Conservation (phyloP, 2,113 vertebrate genomes). For the Salvelinus namaycush region DNA sequence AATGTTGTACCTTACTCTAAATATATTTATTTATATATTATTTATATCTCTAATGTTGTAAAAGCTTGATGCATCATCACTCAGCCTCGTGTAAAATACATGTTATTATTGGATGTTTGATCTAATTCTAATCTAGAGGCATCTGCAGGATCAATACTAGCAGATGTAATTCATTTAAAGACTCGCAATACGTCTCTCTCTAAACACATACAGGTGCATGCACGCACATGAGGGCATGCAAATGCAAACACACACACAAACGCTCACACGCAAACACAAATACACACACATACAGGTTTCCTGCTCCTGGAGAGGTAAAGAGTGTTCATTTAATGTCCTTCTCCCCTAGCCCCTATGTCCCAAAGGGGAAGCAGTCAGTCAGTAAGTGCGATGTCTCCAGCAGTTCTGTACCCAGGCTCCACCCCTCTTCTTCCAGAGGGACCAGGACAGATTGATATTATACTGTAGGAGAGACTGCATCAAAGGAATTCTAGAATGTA, state of each 20-base stretch:
- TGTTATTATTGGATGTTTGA: conserved; percentile 35
- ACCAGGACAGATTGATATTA: no score
- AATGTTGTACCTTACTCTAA: conserved; percentile 28
- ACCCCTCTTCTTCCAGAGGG: no score
- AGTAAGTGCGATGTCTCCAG: no score
- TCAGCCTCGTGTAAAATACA: conserved; percentile 45
- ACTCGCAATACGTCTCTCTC: no score
- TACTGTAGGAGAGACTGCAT: no score
- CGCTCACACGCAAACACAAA: neutral
- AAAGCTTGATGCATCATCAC: conserved; percentile 49
- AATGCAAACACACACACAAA: conserved; percentile 23
- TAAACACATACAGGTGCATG: neutral
- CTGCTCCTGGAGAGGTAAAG: no score
- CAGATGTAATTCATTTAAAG: neutral
- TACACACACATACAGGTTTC: neutral
- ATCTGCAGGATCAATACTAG: conserved; percentile 22
- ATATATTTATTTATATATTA: conserved; percentile 4
- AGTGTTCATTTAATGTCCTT: no score
- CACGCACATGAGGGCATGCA: conserved; percentile 12
- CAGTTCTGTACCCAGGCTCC: no score
- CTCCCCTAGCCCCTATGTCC: no score
- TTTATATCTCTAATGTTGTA: conserved; percentile 39
- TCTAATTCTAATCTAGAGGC: conserved; percentile 13
- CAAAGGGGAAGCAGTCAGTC: neutral
- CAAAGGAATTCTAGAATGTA: no score